Percentiles rank a stretch among this genome's conserved stretches.
Evolutionary conservation across 2,797 vertebrate genomes (phyloP).

Genomic region (Nasua narica): DNA sequence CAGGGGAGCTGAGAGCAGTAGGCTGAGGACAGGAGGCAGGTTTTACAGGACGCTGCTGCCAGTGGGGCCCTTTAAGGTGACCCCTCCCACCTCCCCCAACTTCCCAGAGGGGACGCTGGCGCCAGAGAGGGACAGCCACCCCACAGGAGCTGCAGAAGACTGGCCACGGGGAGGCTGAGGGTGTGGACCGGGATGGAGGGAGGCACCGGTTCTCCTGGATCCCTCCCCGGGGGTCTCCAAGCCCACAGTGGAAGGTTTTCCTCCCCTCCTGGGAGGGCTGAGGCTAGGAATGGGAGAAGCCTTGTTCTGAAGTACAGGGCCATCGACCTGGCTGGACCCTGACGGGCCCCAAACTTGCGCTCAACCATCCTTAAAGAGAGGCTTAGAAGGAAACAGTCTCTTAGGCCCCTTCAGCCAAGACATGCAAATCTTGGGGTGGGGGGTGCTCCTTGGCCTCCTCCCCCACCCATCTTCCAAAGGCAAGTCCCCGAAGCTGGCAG

Average conservation of each 20-base stretch:
- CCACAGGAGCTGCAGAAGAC: neutral
- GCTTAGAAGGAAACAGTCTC: neutral
- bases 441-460: neutral
- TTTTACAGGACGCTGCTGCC: conserved; percentile 26
- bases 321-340: neutral
- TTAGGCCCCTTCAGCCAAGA: neutral
- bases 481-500: conserved; percentile 7
- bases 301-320: neutral
- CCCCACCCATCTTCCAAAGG: neutral
- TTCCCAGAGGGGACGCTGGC: conserved; percentile 20
- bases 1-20: neutral
- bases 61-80: conserved; percentile 54
- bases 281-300: neutral
- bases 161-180: neutral
- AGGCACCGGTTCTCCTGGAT: neutral
- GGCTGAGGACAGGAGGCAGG: neutral
- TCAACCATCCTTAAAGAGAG: neutral
- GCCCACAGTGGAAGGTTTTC: neutral
- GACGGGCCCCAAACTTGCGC: neutral
- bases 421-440: neutral
- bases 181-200: neutral
- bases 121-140: neutral
- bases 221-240: neutral
- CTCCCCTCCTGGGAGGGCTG: neutral
- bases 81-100: neutral